Percentiles rank a stretch among this genome's conserved stretches.
phyloP scores from a whole-genome alignment of 2,113 vertebrate genomes.

The Psittacula cyanocephala region DNA sequence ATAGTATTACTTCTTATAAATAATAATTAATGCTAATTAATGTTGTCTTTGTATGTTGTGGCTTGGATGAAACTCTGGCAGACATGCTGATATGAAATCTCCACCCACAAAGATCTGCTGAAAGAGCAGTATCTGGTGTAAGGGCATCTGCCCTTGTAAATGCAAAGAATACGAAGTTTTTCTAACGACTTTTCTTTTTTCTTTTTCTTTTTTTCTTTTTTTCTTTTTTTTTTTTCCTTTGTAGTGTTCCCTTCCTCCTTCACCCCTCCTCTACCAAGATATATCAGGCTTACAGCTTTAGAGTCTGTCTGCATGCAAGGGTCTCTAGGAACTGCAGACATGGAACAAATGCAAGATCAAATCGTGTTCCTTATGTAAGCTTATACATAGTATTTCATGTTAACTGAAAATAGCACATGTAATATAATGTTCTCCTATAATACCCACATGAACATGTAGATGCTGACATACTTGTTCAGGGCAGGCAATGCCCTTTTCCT shows the following conservation, averaged over 20 bases:
- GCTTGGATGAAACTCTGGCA: constrained; percentile 64
- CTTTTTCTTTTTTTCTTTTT: background rate
- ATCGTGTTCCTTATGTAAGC: background rate
- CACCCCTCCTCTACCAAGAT: background rate
- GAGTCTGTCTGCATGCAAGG: rapidly evolving
- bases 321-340: rapidly evolving
- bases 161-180: background rate
- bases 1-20: constrained; percentile 53
- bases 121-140: constrained; percentile 51
- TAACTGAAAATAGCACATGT: background rate
- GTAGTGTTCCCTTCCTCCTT: no score
- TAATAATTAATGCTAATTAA: constrained; percentile 67
- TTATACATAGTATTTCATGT: background rate
- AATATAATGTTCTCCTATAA: rapidly evolving
- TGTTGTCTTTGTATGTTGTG: constrained; percentile 49
- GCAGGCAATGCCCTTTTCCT: background rate
- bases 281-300: background rate
- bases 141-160: constrained; percentile 13
- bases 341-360: background rate
- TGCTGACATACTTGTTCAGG: rapidly evolving
- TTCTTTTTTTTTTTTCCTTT: background rate
- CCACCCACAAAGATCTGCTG: constrained; percentile 61
- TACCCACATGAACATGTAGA: rapidly evolving
- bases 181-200: background rate
- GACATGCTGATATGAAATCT: constrained; percentile 38